These are phyloP conservation scores for Bibio marci DNA, from an alignment of 2,888 invertebrate species.

Conservation along the genomic window DNA sequence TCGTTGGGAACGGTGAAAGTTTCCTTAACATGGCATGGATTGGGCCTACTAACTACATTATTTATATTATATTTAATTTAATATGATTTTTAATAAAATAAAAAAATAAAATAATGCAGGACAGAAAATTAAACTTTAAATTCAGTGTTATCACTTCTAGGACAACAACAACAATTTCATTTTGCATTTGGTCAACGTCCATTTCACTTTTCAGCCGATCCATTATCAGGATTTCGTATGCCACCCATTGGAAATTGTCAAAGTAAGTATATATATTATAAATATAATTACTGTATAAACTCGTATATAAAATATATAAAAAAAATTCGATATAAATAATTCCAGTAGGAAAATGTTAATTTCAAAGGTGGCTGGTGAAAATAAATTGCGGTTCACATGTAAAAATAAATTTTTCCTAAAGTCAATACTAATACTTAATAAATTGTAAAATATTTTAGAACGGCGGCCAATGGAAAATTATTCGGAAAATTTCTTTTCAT, in stretches of 20 bases:
- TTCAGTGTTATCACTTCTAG: conserved; percentile 81
- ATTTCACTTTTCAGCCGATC: conserved; percentile 75
- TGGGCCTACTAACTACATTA: too few relatives aligned
- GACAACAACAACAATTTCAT: conserved; percentile 91
- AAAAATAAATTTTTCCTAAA: too few relatives aligned
- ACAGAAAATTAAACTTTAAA: conserved; percentile 10
- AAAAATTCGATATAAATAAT: neutral
- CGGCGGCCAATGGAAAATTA: too few relatives aligned
- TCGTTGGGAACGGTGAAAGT: too few relatives aligned
- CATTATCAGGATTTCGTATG: conserved; percentile 73
- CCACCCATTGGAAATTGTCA: conserved; percentile 80
- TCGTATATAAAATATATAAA: neutral
- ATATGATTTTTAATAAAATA: neutral
- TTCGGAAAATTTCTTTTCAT: too few relatives aligned
- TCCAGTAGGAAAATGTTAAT: too few relatives aligned
- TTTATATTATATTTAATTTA: too few relatives aligned
- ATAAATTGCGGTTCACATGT: too few relatives aligned
- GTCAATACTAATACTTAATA: too few relatives aligned
- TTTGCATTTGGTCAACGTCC: conserved; percentile 80
- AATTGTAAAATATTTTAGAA: too few relatives aligned
- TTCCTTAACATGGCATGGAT: too few relatives aligned
- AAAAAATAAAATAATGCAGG: neutral
- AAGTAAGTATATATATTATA: conserved; percentile 45
- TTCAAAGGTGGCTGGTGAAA: too few relatives aligned
- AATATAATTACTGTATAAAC: neutral